phyloP scores from a whole-genome alignment of 2,888 invertebrate genomes.

The Podotricha telesiphe region DNA sequence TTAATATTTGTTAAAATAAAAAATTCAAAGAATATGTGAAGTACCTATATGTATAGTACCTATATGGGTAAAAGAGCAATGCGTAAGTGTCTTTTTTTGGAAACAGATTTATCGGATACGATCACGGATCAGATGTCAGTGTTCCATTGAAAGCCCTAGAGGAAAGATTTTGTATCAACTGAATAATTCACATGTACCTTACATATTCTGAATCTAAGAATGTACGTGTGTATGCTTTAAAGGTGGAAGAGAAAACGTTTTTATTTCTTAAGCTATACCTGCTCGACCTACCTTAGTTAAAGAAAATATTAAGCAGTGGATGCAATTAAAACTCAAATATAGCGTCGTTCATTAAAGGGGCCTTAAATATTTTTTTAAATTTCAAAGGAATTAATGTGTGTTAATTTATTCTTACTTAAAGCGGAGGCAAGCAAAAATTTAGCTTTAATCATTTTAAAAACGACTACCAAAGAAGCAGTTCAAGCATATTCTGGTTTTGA shows the following conservation, averaged over 20 bases:
- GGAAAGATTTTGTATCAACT: constrained; percentile 69
- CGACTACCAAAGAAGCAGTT: not conserved
- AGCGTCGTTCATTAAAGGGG: constrained; percentile 25
- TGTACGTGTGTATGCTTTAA: constrained; percentile 37
- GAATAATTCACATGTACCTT: constrained; percentile 78
- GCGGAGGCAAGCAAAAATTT: not conserved
- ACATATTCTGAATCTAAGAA: constrained; percentile 47
- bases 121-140: constrained; percentile 80
- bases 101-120: constrained; percentile 73
- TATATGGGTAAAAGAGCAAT: not conserved
- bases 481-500: not conserved
- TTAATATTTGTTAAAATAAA: constrained; percentile 6
- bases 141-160: constrained; percentile 71
- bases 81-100: constrained; percentile 39
- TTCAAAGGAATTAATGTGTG: constrained; percentile 26
- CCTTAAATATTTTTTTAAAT: constrained; percentile 25
- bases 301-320: constrained; percentile 38
- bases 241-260: constrained; percentile 57
- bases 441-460: not conserved
- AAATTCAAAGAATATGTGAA: not conserved
- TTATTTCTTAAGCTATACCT: constrained; percentile 27
- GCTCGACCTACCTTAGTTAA: constrained; percentile 36
- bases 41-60: not conserved
- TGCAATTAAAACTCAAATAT: constrained; percentile 42
- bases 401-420: constrained; percentile 17